phyloP scores from a whole-genome alignment of 2,113 vertebrate species.

The Montifringilla adamsi region DNA sequence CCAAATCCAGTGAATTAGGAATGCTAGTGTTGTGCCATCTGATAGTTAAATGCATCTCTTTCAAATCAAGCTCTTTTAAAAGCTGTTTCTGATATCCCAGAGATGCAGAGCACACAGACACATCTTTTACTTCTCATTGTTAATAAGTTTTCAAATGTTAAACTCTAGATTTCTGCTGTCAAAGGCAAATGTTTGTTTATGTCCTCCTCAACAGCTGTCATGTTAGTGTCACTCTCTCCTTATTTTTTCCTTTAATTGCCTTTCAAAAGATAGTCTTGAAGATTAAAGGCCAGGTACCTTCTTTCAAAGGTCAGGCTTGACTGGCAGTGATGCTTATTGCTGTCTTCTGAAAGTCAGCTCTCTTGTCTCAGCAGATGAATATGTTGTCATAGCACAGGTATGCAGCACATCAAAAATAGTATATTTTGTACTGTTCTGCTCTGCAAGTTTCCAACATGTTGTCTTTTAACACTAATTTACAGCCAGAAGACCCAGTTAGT shows the following conservation, averaged over 20 bases:
- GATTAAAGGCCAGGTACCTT: slow-evolving; percentile 34
- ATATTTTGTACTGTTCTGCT: background rate
- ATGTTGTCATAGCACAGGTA: background rate
- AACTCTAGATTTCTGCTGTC: slow-evolving; percentile 17
- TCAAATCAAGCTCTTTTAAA: background rate
- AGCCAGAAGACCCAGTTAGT: background rate
- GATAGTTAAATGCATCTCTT: background rate
- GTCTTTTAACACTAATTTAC: background rate
- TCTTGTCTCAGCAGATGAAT: background rate
- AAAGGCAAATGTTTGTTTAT: slow-evolving; percentile 28
- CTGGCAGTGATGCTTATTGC: slow-evolving; percentile 20
- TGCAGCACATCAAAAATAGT: background rate
- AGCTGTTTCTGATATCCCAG: background rate
- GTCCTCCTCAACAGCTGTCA: slow-evolving; percentile 12
- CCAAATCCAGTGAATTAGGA: background rate
- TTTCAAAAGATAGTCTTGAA: slow-evolving; percentile 36
- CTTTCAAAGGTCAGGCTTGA: slow-evolving; percentile 49
- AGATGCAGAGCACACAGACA: background rate
- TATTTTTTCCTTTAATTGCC: slow-evolving; percentile 26
- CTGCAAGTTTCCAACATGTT: background rate
- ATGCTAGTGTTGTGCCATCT: background rate
- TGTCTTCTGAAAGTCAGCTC: slow-evolving; percentile 12
- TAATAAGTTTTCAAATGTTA: slow-evolving; percentile 36
- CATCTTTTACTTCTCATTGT: slow-evolving; percentile 8
- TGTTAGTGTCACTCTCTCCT: background rate